Percentiles rank a stretch among this genome's conserved stretches.
Evolutionary conservation across 2,113 vertebrate species (phyloP).

Genomic region (Chionis minor): DNA sequence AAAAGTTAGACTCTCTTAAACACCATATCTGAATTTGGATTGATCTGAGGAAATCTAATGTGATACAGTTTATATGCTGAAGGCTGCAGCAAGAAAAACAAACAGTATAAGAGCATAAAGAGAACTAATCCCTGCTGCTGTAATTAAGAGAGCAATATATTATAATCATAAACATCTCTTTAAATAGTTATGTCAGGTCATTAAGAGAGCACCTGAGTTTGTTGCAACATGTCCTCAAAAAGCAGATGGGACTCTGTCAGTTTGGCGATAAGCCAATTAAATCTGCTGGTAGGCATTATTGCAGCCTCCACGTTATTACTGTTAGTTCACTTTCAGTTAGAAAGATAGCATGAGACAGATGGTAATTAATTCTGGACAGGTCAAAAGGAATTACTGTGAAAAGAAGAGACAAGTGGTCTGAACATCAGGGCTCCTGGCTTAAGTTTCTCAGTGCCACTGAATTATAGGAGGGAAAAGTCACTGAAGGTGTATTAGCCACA

Average conservation of each 20-base stretch:
- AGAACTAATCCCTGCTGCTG: neutral
- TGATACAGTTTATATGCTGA: neutral
- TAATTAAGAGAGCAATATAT: slow-evolving; percentile 23
- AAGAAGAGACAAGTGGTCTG: neutral
- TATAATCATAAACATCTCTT: slow-evolving; percentile 40
- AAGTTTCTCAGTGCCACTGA: neutral
- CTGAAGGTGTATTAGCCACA: neutral
- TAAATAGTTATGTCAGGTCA: slow-evolving; percentile 59
- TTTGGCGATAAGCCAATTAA: neutral
- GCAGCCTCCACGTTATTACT: neutral
- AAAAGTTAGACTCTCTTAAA: neutral
- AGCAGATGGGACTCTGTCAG: slow-evolving; percentile 49
- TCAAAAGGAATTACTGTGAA: slow-evolving; percentile 38
- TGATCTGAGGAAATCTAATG: neutral
- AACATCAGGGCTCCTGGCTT: neutral
- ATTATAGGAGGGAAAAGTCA: neutral
- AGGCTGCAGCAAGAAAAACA: neutral
- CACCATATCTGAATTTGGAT: neutral
- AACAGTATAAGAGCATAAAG: neutral
- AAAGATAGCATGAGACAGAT: slow-evolving; percentile 30
- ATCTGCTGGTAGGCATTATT: slow-evolving; percentile 14
- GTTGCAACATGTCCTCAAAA: slow-evolving; percentile 28
- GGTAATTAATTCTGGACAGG: slow-evolving; percentile 60
- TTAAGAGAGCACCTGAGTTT: slow-evolving; percentile 53
- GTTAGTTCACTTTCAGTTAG: slow-evolving; percentile 30